These are phyloP conservation scores for Masticophis lateralis DNA, from an alignment of 2,797 vertebrate species.

Conservation along the genomic window DNA sequence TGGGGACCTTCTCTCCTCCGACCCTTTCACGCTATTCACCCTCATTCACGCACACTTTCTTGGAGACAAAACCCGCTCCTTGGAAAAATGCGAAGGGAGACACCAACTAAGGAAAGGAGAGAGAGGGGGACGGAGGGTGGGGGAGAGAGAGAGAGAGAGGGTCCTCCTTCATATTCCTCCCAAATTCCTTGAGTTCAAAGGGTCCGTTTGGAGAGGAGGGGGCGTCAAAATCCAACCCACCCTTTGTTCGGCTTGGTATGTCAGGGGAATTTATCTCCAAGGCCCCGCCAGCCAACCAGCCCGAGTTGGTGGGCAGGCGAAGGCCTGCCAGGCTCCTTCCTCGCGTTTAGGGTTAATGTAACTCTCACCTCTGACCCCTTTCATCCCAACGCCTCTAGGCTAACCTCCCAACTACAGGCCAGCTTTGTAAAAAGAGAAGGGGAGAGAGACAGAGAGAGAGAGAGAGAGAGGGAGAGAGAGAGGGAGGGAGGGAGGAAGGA, in stretches of 20 bases:
- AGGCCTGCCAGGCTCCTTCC: not conserved
- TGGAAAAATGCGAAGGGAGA: constrained; percentile 71
- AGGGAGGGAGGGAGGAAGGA: no score
- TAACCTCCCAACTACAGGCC: constrained; percentile 67
- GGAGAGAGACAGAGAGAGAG: not conserved
- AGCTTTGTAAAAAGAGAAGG: constrained; percentile 65
- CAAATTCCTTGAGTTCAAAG: constrained; percentile 40
- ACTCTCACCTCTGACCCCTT: constrained; percentile 75
- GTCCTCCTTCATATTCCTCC: constrained; percentile 67
- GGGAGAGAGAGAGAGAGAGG: not conserved
- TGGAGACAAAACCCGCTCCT: constrained; percentile 80
- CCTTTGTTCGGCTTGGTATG: not conserved
- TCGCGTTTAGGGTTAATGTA: constrained; percentile 70
- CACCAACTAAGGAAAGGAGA: not conserved
- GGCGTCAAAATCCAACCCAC: not conserved
- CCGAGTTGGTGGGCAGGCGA: not conserved
- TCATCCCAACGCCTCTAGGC: constrained; percentile 56
- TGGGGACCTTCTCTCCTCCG: constrained; percentile 82
- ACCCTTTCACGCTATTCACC: constrained; percentile 84
- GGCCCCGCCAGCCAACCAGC: not conserved
- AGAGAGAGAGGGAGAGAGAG: not conserved
- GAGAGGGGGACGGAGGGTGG: no score
- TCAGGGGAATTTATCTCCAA: not conserved
- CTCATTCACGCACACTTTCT: constrained; percentile 69
- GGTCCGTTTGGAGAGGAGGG: not conserved